These are phyloP conservation scores for Seira ritae DNA, from an alignment of 2,888 invertebrate genomes.

Conservation along the genomic window DNA sequence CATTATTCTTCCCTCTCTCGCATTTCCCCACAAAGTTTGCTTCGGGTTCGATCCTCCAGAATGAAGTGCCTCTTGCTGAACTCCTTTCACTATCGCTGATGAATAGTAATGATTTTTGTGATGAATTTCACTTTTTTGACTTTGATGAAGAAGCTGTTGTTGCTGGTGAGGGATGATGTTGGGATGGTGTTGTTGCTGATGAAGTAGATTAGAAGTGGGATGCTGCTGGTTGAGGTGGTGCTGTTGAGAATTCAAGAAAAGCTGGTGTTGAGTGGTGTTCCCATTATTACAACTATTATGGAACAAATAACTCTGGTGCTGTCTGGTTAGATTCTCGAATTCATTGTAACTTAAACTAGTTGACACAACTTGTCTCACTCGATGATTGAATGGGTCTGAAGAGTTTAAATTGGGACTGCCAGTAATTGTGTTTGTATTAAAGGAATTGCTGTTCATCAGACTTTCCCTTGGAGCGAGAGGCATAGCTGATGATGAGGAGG, in stretches of 20 bases:
- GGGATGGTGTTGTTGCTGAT: conserved; percentile 19
- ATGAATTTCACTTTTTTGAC: conserved; percentile 38
- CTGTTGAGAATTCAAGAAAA: conserved; percentile 20
- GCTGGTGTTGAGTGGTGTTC: conserved; percentile 29
- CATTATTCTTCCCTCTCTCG: not conserved
- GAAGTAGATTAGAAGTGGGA: conserved; percentile 25
- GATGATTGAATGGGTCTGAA: conserved; percentile 31
- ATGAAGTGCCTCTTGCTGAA: conserved; percentile 32
- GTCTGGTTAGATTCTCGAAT: conserved; percentile 57
- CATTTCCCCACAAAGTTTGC: conserved; percentile 47
- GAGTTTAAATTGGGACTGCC: conserved; percentile 65
- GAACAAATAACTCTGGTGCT: conserved; percentile 30
- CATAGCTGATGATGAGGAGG: conserved; percentile 49
- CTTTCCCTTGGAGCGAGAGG: conserved; percentile 44
- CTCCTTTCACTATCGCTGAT: conserved; percentile 62
- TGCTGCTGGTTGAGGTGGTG: conserved; percentile 56
- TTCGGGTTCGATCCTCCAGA: conserved; percentile 12
- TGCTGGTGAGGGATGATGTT: not conserved
- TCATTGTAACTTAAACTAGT: conserved; percentile 62
- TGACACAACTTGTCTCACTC: conserved; percentile 50
- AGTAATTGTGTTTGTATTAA: conserved; percentile 55
- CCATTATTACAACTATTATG: conserved; percentile 35
- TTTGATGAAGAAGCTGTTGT: conserved; percentile 50
- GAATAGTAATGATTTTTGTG: conserved; percentile 69
- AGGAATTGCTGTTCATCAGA: conserved; percentile 48